Conservation (phyloP, 2,797 vertebrate species). For the Hypotaenidia okinawae region DNA sequence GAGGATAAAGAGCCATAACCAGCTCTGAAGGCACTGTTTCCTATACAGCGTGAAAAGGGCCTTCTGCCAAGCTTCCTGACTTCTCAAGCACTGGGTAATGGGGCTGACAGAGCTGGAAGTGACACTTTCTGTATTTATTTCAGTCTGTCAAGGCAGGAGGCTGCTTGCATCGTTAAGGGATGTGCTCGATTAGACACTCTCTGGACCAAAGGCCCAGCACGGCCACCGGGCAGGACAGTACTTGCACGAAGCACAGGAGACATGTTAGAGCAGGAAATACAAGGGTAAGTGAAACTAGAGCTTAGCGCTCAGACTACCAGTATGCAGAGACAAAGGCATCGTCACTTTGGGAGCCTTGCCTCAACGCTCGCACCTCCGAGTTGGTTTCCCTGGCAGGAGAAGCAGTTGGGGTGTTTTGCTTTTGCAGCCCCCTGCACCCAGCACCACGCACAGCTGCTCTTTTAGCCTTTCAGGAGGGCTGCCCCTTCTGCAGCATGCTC, state of each 20-base stretch:
- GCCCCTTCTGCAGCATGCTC: neutral
- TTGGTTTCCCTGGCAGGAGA: neutral
- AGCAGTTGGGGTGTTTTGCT: neutral
- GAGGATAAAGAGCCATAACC: neutral
- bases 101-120: neutral
- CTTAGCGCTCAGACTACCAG: neutral
- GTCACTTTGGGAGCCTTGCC: neutral
- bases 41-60: neutral
- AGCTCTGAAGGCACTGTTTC: neutral
- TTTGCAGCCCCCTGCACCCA: neutral
- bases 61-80: neutral
- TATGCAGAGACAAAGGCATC: neutral
- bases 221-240: neutral
- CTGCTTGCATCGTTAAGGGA: neutral
- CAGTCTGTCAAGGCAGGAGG: neutral
- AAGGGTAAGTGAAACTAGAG: neutral
- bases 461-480: neutral
- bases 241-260: neutral
- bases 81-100: neutral
- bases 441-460: neutral
- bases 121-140: neutral
- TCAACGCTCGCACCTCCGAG: neutral
- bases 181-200: fast-evolving
- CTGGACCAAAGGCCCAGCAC: neutral
- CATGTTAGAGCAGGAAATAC: neutral